Percentiles rank a stretch among this genome's conserved stretches.
Conservation (phyloP, 2,113 vertebrate species). For the Seriola dumerili region DNA sequence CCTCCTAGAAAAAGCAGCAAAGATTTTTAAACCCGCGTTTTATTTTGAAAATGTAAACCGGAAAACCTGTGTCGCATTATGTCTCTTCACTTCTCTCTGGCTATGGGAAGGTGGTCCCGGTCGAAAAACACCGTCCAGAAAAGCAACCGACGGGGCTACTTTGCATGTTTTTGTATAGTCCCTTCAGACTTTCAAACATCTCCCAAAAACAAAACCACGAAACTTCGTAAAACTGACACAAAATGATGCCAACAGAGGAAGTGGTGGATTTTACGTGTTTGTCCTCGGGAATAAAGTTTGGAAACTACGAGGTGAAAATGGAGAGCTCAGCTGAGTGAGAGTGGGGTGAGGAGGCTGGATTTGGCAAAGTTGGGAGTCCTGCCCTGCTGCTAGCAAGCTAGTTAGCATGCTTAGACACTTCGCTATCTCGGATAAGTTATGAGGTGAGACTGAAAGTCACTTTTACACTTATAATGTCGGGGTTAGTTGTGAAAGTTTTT, state of each 20-base stretch:
- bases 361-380: slow-evolving; percentile 75
- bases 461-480: background rate
- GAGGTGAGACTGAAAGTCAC: slow-evolving; percentile 56
- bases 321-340: slow-evolving; percentile 84
- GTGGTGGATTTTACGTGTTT: slow-evolving; percentile 13
- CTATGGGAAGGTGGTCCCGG: slow-evolving; percentile 71
- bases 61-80: background rate
- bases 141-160: slow-evolving; percentile 33
- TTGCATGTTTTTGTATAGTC: slow-evolving; percentile 17
- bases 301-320: slow-evolving; percentile 79
- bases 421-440: slow-evolving; percentile 46
- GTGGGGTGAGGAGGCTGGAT: slow-evolving; percentile 84
- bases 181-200: background rate
- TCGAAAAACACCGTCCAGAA: slow-evolving; percentile 75
- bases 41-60: slow-evolving; percentile 51
- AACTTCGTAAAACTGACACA: background rate
- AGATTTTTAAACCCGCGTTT: slow-evolving; percentile 3
- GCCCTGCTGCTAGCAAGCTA: slow-evolving; percentile 76
- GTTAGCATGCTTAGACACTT: slow-evolving; percentile 58
- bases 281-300: slow-evolving; percentile 63
- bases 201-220: background rate
- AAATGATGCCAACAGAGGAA: background rate
- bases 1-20: background rate
- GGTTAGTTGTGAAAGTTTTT: background rate
- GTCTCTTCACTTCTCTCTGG: background rate